phyloP scores from a whole-genome alignment of 2,113 vertebrate genomes.

The Engystomops pustulosus region DNA sequence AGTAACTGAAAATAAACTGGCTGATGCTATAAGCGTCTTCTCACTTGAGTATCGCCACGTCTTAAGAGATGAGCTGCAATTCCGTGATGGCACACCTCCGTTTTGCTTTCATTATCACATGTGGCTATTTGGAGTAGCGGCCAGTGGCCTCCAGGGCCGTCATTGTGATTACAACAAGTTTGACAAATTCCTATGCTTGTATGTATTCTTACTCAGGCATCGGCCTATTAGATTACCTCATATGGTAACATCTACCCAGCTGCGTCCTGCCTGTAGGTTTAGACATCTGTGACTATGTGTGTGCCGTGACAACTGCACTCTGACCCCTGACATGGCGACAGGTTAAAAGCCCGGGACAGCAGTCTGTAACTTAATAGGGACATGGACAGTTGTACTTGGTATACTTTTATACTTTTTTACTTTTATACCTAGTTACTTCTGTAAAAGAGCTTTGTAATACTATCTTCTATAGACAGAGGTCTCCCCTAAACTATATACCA shows the following conservation, averaged over 20 bases:
- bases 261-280: slow-evolving; percentile 10
- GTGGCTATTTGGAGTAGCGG: slow-evolving; percentile 21
- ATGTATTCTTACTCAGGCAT: slow-evolving; percentile 28
- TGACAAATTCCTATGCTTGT: neutral
- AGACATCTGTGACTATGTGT: slow-evolving; percentile 29
- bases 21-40: slow-evolving; percentile 44
- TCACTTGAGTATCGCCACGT: slow-evolving; percentile 19
- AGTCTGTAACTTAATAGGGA: neutral
- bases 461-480: too few species aligned
- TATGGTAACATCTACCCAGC: slow-evolving; percentile 34
- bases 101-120: slow-evolving; percentile 28
- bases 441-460: too few species aligned
- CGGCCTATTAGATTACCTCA: slow-evolving; percentile 47
- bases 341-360: neutral
- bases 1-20: slow-evolving; percentile 44
- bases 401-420: neutral
- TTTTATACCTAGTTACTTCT: neutral
- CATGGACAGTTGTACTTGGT: neutral
- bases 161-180: neutral
- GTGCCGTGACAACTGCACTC: slow-evolving; percentile 5
- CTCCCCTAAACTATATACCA: too few species aligned
- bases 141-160: slow-evolving; percentile 50
- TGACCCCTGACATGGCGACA: slow-evolving; percentile 34
- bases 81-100: slow-evolving; percentile 24
- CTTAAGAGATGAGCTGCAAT: slow-evolving; percentile 46